Conservation (phyloP, 2,113 vertebrate species). For the Gasterosteus nipponicus region DNA sequence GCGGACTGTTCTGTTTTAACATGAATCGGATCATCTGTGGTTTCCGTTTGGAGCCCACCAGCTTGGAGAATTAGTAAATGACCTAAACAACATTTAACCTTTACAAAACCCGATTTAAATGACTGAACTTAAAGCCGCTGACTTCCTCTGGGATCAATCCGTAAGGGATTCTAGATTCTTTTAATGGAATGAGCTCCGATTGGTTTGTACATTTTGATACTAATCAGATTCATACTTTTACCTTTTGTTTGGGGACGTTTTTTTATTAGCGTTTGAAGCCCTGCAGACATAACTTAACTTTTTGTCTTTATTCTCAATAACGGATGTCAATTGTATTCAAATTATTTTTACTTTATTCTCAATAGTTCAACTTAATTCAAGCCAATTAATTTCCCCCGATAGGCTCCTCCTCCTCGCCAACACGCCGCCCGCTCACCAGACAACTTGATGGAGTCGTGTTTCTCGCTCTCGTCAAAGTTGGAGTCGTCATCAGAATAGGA, state of each 20-base stretch:
- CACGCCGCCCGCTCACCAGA: constrained; percentile 80
- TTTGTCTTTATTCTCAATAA: background rate
- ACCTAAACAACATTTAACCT: background rate
- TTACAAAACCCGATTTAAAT: background rate
- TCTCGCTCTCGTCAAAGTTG: constrained; percentile 90
- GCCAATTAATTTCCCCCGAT: background rate
- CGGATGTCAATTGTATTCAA: background rate
- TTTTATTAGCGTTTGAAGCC: no score
- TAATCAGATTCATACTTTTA: no score
- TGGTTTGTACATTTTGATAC: no score
- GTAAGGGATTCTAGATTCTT: no score
- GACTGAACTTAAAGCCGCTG: background rate
- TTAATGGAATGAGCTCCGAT: no score
- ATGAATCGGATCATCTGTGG: background rate
- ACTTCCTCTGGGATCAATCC: background rate
- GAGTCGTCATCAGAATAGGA: constrained; percentile 95
- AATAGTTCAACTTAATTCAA: background rate
- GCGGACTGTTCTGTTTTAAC: constrained; percentile 14
- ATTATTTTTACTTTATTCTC: background rate
- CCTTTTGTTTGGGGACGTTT: no score
- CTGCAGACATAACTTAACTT: background rate
- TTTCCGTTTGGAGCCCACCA: background rate
- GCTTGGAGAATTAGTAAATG: background rate
- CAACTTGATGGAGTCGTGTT: constrained; percentile 85
- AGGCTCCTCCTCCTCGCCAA: background rate